Base-by-base conservation (phyloP, 2,113 vertebrate genomes). In the Vombatus ursinus region DNA sequence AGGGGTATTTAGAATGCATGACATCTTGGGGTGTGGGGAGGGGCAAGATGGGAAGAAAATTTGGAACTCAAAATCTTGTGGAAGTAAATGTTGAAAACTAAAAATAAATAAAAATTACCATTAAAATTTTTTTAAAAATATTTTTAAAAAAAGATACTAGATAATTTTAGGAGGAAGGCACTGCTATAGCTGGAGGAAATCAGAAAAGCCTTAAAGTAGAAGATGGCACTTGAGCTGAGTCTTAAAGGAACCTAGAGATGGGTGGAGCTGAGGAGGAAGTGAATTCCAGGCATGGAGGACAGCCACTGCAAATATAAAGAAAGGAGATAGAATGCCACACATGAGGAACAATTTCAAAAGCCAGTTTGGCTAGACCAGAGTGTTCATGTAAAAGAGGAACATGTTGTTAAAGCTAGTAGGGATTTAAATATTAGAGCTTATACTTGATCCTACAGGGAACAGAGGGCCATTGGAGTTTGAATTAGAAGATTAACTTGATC, bases 191-290 rank as follows among this genome's bases (percentile, higher is more conserved):
- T 0, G 54, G 50, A 57, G n/a, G 11, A 91, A 24, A n/a, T 94
- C 94, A 96, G n/a, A 31, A 94, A 93, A 95, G n/a, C 57, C 22
- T 50, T 52, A 91, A 23, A 26, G 61, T 7, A 92, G 47, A 48
- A 89, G 7, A 68, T 0, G 1, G n/a, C 47, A 5, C 44, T 49
- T 90, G 10, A 44, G n/a, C 12, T 48, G 90, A 92, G 31, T 24
- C 28, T 95, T 90, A 52, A 94, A 95, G 50, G 68, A 84, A 84
- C 5, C 37, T 84, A 44, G 37, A 84, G 16, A 84, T n/a, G n/a
- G 14, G 37, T 44, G 5, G 19, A 19, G 37, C 68, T 44, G 68
- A 84, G 37, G 28, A 68, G 31, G 37, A 84, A 84, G 16, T 2
- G 19, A 84, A 44, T 84, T 84, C 61, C 37, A 77, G 28, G 16